Percentiles rank a stretch among this genome's conserved stretches.
These are phyloP conservation scores for Mesorhabditis spiculigera DNA, from an alignment of 2,888 invertebrate genomes.

Conservation along the genomic window DNA sequence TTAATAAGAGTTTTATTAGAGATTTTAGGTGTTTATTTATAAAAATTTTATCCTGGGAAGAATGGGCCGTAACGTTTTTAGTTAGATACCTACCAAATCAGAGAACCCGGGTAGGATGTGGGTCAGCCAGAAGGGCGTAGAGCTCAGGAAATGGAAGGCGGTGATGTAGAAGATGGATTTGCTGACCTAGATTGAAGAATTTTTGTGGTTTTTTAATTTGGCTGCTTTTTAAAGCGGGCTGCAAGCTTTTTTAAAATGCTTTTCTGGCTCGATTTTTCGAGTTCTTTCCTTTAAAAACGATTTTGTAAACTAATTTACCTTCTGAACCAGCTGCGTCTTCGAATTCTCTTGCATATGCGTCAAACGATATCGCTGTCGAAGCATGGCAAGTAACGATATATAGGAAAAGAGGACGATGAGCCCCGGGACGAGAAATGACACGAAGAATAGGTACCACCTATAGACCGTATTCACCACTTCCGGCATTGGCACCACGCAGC, in stretches of 20 bases:
- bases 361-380: constrained; percentile 18
- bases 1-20: neutral
- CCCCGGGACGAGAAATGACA: constrained; percentile 19
- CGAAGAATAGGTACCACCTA: constrained; percentile 18
- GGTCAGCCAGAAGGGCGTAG: constrained; percentile 25
- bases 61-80: no score
- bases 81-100: no score
- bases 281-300: constrained; percentile 4
- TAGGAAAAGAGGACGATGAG: constrained; percentile 22
- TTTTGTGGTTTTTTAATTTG: neutral
- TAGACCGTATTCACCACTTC: constrained; percentile 18
- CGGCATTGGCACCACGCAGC: constrained; percentile 22
- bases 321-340: constrained; percentile 25
- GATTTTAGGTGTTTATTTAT: neutral
- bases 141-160: constrained; percentile 25
- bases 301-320: constrained; percentile 13
- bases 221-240: neutral
- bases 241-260: no score
- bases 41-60: no score
- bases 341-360: constrained; percentile 15
- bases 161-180: constrained; percentile 26
- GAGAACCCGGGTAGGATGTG: constrained; percentile 8
- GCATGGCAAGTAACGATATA: constrained; percentile 18
- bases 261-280: neutral
- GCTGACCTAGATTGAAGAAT: constrained; percentile 18